These are phyloP conservation scores for Drosophila burlai DNA, from an alignment of 1,140 invertebrate genomes.

Conservation along the genomic window DNA sequence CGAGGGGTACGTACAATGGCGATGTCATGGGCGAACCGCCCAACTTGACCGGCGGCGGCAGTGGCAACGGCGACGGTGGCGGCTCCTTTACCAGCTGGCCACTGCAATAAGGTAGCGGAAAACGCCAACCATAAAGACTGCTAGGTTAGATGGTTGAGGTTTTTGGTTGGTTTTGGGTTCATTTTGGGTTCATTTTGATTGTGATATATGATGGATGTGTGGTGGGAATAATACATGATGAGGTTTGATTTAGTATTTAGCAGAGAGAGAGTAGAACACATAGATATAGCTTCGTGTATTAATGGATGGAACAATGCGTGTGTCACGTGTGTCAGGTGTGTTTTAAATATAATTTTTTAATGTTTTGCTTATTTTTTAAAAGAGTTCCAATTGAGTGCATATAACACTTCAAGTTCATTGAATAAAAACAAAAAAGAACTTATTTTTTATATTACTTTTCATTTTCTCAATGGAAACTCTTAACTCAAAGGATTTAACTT, in stretches of 20 bases:
- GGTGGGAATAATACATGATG: conserved; percentile 54
- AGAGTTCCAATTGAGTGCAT: neutral
- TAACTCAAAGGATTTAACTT: neutral
- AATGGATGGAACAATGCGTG: conserved; percentile 16
- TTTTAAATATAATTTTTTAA: neutral
- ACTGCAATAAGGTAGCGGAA: conserved; percentile 96
- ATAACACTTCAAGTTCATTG: neutral
- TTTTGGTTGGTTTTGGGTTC: conserved; percentile 33
- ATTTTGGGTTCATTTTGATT: conserved; percentile 8
- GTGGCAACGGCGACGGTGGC: conserved; percentile 90
- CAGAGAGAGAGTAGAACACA: conserved; percentile 28
- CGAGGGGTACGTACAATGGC: conserved; percentile 87
- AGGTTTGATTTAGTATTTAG: conserved; percentile 49
- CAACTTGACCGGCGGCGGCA: conserved; percentile 91
- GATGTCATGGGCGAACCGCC: conserved; percentile 89
- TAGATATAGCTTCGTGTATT: conserved; percentile 18
- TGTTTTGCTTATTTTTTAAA: neutral
- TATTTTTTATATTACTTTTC: too few relatives aligned
- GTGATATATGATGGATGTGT: conserved; percentile 25
- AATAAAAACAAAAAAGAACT: neutral
- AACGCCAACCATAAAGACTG: conserved; percentile 97
- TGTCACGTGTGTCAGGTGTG: neutral
- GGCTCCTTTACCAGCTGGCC: conserved; percentile 91
- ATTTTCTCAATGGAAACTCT: neutral
- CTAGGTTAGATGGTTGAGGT: conserved; percentile 85